phyloP scores from a whole-genome alignment of 2,113 vertebrate species.

The Chaetorhynchus papuensis region DNA sequence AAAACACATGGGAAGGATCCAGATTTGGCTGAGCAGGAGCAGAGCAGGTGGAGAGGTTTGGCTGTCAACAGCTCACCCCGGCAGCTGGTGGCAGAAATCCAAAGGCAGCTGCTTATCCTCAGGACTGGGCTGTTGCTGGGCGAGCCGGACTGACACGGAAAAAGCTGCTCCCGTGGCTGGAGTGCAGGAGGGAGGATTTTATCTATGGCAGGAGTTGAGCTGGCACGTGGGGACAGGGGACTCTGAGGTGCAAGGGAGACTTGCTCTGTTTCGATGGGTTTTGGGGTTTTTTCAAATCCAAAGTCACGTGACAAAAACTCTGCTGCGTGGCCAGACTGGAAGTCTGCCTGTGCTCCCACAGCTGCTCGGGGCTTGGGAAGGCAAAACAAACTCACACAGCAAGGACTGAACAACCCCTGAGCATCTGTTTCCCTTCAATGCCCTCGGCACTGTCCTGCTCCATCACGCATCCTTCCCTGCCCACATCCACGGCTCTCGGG shows the following conservation, averaged over 20 bases:
- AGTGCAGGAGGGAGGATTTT: background rate
- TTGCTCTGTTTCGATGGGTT: background rate
- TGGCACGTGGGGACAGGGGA: background rate
- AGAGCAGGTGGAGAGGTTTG: constrained; percentile 47
- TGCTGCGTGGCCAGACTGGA: background rate
- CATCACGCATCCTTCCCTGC: accelerated
- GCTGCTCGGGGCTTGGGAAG: background rate
- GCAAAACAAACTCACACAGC: background rate
- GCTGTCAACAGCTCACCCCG: constrained; percentile 12
- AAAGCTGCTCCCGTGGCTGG: background rate
- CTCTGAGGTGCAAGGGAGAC: background rate
- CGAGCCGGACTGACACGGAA: background rate
- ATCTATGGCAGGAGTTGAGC: background rate
- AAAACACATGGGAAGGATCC: background rate
- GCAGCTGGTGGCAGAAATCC: constrained; percentile 52
- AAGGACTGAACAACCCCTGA: background rate
- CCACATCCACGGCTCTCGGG: background rate
- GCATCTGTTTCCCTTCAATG: background rate
- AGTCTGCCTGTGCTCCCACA: background rate
- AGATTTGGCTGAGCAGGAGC: constrained; percentile 10
- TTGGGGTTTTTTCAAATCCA: background rate
- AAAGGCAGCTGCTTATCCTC: constrained; percentile 54
- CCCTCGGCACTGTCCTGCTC: background rate
- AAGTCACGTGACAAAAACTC: background rate
- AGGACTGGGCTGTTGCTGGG: constrained; percentile 30